These are phyloP conservation scores for Oppia nitens DNA, from an alignment of 1,140 invertebrate genomes.

Conservation along the genomic window DNA sequence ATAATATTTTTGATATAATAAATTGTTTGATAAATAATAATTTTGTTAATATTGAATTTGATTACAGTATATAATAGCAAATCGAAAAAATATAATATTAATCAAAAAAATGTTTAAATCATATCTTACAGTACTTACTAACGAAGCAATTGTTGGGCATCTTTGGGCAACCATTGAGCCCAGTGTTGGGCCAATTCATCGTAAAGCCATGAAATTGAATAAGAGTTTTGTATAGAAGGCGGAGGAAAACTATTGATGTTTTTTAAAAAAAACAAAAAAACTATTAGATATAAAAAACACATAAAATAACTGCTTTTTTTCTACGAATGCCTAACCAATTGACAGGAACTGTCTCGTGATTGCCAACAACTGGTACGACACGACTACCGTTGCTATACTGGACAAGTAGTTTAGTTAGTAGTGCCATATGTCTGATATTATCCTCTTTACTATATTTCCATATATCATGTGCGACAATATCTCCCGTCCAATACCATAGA, in stretches of 20 bases:
- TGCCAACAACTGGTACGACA: slow-evolving; percentile 82
- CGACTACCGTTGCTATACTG: slow-evolving; percentile 66
- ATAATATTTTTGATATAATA: not conserved
- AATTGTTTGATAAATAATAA: not conserved
- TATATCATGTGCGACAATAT: slow-evolving; percentile 84
- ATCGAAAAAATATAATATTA: not conserved
- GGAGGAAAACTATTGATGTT: slow-evolving; percentile 74
- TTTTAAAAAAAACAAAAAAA: no score
- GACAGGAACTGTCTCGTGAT: slow-evolving; percentile 87
- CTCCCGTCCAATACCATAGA: slow-evolving; percentile 92
- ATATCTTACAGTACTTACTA: slow-evolving; percentile 23
- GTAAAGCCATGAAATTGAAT: slow-evolving; percentile 77
- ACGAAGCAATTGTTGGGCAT: slow-evolving; percentile 60
- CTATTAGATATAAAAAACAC: no score
- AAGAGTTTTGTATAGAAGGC: slow-evolving; percentile 60
- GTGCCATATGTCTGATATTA: slow-evolving; percentile 65
- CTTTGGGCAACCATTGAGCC: slow-evolving; percentile 68
- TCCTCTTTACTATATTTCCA: slow-evolving; percentile 87
- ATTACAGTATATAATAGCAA: no score
- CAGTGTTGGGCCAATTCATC: slow-evolving; percentile 67
- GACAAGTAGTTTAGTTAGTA: slow-evolving; percentile 61
- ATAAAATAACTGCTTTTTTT: not conserved
- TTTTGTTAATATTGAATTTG: no score
- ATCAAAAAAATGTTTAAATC: not conserved
- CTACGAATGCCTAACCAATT: slow-evolving; percentile 46